phyloP scores from a whole-genome alignment of 2,888 invertebrate species.

The Cataglyphis livida region DNA sequence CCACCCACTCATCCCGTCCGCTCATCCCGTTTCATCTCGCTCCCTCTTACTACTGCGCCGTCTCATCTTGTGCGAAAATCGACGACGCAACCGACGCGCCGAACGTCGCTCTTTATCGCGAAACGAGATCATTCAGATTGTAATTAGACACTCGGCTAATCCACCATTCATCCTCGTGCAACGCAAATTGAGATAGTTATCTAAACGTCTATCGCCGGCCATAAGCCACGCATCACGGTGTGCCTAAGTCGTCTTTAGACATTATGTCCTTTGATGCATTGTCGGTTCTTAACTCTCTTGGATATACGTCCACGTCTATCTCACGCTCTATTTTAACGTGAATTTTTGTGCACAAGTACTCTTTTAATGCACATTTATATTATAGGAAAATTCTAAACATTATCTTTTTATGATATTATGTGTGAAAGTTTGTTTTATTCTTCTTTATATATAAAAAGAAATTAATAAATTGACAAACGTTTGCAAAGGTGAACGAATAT shows the following conservation, averaged over 20 bases:
- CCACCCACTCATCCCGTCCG: neutral
- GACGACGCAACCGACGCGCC: slow-evolving; percentile 11
- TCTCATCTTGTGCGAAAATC: slow-evolving; percentile 31
- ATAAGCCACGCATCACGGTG: slow-evolving; percentile 1
- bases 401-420: neutral
- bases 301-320: neutral
- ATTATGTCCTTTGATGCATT: neutral
- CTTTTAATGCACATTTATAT: neutral
- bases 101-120: slow-evolving; percentile 55
- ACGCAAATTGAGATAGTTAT: slow-evolving; percentile 72
- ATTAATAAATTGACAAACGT: neutral
- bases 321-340: neutral
- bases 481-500: neutral
- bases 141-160: slow-evolving; percentile 72
- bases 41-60: neutral
- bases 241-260: neutral
- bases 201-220: slow-evolving; percentile 69
- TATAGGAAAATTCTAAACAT: neutral
- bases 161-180: slow-evolving; percentile 66
- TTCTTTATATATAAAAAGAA: neutral
- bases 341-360: neutral
- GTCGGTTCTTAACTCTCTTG: neutral
- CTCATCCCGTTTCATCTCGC: slow-evolving; percentile 38
- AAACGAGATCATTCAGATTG: slow-evolving; percentile 71
- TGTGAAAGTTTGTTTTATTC: neutral